Base-by-base conservation (phyloP, 2,113 vertebrate genomes). In the Poeciliopsis retropinna region DNA sequence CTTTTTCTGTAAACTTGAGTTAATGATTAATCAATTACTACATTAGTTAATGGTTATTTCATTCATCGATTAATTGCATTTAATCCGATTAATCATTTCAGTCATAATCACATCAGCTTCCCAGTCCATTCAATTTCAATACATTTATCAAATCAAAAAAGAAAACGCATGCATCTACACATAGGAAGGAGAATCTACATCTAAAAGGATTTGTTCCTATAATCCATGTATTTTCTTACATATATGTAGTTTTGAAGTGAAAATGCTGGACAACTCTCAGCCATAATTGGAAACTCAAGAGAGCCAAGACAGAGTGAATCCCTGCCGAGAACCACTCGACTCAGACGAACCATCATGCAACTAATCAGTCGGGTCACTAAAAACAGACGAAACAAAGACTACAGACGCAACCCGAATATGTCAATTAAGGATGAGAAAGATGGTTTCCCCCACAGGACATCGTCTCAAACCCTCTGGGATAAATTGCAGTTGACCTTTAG, bases 221-320 rank as follows among this genome's bases (percentile, higher is more conserved):
- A 39, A 13, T 39, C 39, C 39, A 13, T 12, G 1, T 44, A 44
- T 44, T 44, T 44, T 1, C 41, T 44, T 44, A 44, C 5, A 44
- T 44, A 4, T 17, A 17, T 44, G 41, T 44, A 14, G 14, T 25
- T 54, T 54, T 54, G 19, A 17, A 54, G 51, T 25, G 15, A n/a
- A 54, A 57, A 25, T n/a, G 25, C 19, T 15, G 14, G 39, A 70
- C 80, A 39, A 72, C 64, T 65, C 79, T 82, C 87, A 76, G 66
- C 85, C 85, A 83, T 91, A 92, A 88, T 80, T 91, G 83, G 85
- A 90, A 82, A 80, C 73, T 78, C 72, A 66, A 73, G 73, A 72
- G 78, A 79, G 80, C 41, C 41, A 44, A 44, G 41, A 75, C 67
- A 75, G 78, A 90, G 85, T 75, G 75, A 89, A 74, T 83, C 76